These are phyloP conservation scores for Dendropsophus ebraccatus DNA, from an alignment of 2,113 vertebrate species.

Conservation along the genomic window DNA sequence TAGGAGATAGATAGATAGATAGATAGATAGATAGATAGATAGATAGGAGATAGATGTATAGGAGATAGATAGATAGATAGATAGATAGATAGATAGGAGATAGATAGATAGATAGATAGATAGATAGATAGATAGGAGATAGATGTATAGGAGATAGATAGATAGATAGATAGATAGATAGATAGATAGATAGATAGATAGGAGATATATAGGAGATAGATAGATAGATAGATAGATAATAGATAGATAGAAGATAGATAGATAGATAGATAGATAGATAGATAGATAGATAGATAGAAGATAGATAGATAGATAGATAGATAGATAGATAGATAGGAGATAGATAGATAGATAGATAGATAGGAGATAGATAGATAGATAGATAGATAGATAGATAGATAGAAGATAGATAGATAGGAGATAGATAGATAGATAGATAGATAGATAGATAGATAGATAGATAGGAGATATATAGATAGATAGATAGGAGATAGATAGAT, in stretches of 20 bases:
- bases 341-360: conserved; percentile 4
- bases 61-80: background rate
- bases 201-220: no score
- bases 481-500: background rate
- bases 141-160: no score
- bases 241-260: background rate
- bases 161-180: background rate
- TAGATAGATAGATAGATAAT: no score
- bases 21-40: no score
- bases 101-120: no score
- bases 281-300: background rate
- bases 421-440: no score
- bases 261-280: no score
- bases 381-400: no score
- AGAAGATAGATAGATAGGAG: no score
- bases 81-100: conserved; percentile 8
- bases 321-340: background rate
- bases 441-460: background rate
- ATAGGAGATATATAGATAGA: background rate
- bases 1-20: no score
- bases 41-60: no score
- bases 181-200: background rate
- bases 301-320: conserved; percentile 3
- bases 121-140: no score
- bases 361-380: background rate